These are phyloP conservation scores for Parapristionchus giblindavisi DNA, from an alignment of 2,888 invertebrate genomes.

Conservation along the genomic window DNA sequence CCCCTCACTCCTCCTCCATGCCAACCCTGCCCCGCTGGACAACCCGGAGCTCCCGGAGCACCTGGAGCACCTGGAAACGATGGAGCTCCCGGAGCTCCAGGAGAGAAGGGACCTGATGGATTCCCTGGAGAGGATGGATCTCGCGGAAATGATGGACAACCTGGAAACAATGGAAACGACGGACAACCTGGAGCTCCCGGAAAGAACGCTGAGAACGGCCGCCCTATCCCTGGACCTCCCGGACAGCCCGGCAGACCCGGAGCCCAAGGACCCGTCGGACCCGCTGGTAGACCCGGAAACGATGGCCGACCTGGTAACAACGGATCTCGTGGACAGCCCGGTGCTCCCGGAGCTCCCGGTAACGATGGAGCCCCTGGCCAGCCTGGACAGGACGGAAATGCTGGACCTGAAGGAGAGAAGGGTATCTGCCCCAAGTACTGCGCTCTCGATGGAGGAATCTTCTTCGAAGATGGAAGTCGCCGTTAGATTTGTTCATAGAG, in stretches of 20 bases:
- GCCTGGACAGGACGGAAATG: constrained; percentile 10
- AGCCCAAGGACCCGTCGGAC: constrained; percentile 44
- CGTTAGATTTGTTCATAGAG: no score
- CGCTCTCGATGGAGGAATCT: constrained; percentile 42
- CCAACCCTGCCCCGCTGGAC: constrained; percentile 16
- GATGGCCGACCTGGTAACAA: not conserved
- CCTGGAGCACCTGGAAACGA: constrained; percentile 20
- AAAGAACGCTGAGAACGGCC: constrained; percentile 5
- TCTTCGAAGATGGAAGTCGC: constrained; percentile 45
- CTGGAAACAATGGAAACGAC: constrained; percentile 51
- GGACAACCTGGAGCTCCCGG: constrained; percentile 22
- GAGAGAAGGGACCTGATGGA: constrained; percentile 14
- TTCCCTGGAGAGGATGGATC: constrained; percentile 3
- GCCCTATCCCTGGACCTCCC: constrained; percentile 3
- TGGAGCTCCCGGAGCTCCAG: constrained; percentile 7
- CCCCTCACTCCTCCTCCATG: constrained; percentile 24
- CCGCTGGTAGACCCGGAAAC: constrained; percentile 22
- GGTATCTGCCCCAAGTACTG: constrained; percentile 39
- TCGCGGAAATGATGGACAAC: constrained; percentile 6
- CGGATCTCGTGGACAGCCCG: constrained; percentile 8
- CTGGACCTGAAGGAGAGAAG: constrained; percentile 12
- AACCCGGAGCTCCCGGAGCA: not conserved
- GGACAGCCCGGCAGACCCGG: constrained; percentile 56
- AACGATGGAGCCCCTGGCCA: constrained; percentile 19
- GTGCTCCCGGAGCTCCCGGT: constrained; percentile 1